Conservation (phyloP, 2,113 vertebrate species). For the Diadophis punctatus region DNA sequence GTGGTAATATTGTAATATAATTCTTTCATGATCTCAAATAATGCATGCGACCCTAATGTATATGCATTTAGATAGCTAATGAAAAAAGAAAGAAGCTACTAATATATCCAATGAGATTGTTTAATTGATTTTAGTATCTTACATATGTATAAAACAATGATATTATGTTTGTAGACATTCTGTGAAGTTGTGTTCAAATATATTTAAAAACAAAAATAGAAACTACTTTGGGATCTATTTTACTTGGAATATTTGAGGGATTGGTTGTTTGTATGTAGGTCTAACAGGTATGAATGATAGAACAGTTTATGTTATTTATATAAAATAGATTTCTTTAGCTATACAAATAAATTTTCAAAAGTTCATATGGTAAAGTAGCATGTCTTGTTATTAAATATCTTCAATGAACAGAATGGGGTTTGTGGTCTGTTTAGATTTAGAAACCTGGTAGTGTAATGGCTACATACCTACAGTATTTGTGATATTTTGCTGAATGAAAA, state of each 20-base stretch:
- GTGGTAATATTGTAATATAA: neutral
- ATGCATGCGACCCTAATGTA: neutral
- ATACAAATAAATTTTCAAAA: constrained; percentile 28
- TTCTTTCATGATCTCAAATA: neutral
- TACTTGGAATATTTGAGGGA: neutral
- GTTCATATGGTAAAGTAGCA: constrained; percentile 30
- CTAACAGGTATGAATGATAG: neutral
- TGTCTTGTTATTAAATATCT: constrained; percentile 60
- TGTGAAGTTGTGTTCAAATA: neutral
- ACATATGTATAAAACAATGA: neutral
- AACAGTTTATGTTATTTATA: neutral
- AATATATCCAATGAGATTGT: neutral
- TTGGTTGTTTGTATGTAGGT: neutral
- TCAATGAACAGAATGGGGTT: constrained; percentile 75
- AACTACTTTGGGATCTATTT: neutral
- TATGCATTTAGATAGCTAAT: neutral
- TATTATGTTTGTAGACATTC: neutral
- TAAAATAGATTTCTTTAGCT: neutral
- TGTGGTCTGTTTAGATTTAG: constrained; percentile 63
- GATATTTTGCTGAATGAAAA: constrained; percentile 70
- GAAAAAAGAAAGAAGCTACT: neutral
- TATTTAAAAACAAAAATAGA: neutral
- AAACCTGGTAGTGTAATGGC: constrained; percentile 71
- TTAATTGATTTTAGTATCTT: neutral
- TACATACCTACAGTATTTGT: constrained; percentile 68